phyloP scores from a whole-genome alignment of 2,888 invertebrate genomes.

The Tetanocera ferruginea region DNA sequence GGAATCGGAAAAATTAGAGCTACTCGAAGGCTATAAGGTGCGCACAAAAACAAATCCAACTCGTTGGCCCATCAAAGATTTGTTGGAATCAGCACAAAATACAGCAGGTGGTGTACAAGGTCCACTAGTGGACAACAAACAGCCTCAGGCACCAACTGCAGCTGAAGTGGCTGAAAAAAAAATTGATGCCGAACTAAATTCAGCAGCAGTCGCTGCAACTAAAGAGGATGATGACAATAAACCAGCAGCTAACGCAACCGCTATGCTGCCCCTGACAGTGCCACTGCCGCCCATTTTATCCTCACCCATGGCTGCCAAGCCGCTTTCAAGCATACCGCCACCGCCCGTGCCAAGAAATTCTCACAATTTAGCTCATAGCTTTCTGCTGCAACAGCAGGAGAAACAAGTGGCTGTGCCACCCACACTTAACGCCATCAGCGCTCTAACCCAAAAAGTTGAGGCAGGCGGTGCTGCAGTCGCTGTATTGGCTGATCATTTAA shows the following conservation, averaged over 20 bases:
- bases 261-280: constrained; percentile 25
- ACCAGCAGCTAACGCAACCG: constrained; percentile 33
- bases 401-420: constrained; percentile 45
- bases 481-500: constrained; percentile 65
- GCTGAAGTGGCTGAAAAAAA: constrained; percentile 35
- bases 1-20: constrained; percentile 88
- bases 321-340: constrained; percentile 76
- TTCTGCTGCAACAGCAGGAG: constrained; percentile 55
- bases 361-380: constrained; percentile 63
- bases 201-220: not conserved
- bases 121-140: constrained; percentile 33
- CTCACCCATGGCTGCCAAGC: constrained; percentile 69
- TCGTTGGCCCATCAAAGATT: constrained; percentile 89
- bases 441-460: constrained; percentile 63
- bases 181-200: not conserved
- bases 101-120: constrained; percentile 20
- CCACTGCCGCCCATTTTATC: constrained; percentile 68
- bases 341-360: constrained; percentile 77
- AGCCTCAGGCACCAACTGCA: constrained; percentile 28
- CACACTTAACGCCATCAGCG: constrained; percentile 61
- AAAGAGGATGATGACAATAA: constrained; percentile 8
- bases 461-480: constrained; percentile 56
- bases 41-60: constrained; percentile 86
- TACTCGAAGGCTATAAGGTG: constrained; percentile 83
- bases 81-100: constrained; percentile 62